Evolutionary conservation across 1,140 invertebrate genomes (phyloP), one percentile per base, ranked within the genome.

Genomic region (Zophobas morio): DNA sequence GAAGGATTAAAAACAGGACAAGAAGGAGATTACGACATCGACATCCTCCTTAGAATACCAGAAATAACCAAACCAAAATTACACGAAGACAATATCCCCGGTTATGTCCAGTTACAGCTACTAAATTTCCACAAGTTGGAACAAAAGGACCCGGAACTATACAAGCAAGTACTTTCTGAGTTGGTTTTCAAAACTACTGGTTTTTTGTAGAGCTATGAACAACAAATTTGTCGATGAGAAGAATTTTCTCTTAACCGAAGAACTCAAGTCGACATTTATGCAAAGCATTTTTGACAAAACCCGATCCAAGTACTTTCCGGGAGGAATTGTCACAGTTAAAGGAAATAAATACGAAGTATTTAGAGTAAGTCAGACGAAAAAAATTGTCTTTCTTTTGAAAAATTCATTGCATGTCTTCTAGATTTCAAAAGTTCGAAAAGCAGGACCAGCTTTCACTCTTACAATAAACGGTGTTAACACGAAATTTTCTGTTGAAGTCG

Each of bases 21-120:
- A 71, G 84, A 89, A 2, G 86, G 88, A 77, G 89, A 90, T 78
- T 90, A 87, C 78, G 89, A 90, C 82, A 83, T 90, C 78, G 86
- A 80, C 37, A 72, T 80, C 20, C 40, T 80, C 32, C 56, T 80
- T 56, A 34, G n/a, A 20, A 36, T 80, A 1, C 70, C 77, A 1
- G 1, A 6, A n/a, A 5, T 42, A 36, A 40, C 60, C 20, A 6
- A 66, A 1, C 60, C 60, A 6, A 39, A 32, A 1, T 6, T 66
- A 1, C n/a, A 36, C 3, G 20, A 32, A 33, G 8, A 32, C 6
- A 66, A n/a, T 3, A 42, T 66, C 20, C 60, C 60, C 6, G 60
- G 60, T 0, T 66, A 40, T 8, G 60, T 66, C 1, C 33, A 66
- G 1, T 36, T 66, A 20, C 37, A 42, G 20, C 60, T 66, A 8